Evolutionary conservation across 2,113 vertebrate genomes (phyloP).

Genomic region (Platanista minor): DNA sequence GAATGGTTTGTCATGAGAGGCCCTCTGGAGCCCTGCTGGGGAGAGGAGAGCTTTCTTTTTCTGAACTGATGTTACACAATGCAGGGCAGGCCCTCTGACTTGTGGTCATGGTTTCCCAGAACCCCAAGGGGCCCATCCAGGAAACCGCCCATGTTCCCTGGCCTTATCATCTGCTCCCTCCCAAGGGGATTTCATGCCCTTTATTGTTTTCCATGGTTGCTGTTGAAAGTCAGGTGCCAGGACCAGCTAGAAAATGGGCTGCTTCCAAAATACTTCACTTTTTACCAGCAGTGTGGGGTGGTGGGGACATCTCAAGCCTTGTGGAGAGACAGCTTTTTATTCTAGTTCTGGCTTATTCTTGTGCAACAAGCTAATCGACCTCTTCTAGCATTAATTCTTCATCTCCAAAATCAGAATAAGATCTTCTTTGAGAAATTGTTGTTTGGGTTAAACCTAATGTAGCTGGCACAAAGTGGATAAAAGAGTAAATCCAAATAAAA

Average conservation of each 20-base stretch:
- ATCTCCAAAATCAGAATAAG: background rate
- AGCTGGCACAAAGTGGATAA: background rate
- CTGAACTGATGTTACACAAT: background rate
- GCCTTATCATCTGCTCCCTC: background rate
- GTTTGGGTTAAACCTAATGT: background rate
- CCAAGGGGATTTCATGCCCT: background rate
- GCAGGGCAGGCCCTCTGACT: background rate
- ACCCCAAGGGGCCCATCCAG: conserved; percentile 4
- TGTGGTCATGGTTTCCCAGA: conserved; percentile 51
- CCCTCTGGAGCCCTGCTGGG: background rate
- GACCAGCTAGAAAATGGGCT: background rate
- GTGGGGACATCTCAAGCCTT: background rate
- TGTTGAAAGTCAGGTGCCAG: background rate
- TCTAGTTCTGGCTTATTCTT: background rate
- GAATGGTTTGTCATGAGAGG: background rate
- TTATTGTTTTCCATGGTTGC: background rate
- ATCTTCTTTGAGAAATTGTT: background rate
- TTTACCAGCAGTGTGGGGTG: fast-evolving
- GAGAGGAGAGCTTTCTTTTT: background rate
- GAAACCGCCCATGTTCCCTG: conserved; percentile 14
- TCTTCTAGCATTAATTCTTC: background rate
- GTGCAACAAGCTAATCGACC: background rate
- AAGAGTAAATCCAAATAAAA: background rate
- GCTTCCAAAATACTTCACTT: background rate
- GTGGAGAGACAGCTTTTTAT: background rate